Evolutionary conservation across 2,888 invertebrate genomes (phyloP).

Genomic region (Eumerus sabulonum): DNA sequence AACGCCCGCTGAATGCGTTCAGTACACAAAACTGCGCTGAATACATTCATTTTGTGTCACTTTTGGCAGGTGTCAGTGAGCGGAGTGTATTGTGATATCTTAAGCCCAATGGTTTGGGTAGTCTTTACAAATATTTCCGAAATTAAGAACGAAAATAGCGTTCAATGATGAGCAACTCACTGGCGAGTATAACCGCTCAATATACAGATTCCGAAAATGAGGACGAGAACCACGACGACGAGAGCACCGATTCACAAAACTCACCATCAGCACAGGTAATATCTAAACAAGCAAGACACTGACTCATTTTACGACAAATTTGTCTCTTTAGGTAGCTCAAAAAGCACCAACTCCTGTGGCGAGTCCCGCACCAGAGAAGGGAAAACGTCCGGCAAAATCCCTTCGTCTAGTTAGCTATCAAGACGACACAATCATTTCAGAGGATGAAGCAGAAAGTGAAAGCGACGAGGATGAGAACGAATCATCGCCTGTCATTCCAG

Average conservation of each 20-base stretch:
- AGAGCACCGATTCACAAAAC: conserved; percentile 78
- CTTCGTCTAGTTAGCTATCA: conserved; percentile 84
- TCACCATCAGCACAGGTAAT: conserved; percentile 74
- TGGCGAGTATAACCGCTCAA: conserved; percentile 91
- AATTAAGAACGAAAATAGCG: too few species aligned
- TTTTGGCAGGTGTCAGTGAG: too few species aligned
- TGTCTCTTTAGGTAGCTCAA: neutral
- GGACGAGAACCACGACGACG: conserved; percentile 82
- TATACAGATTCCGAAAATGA: conserved; percentile 96
- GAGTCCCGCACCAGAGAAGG: conserved; percentile 65
- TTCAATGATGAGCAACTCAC: conserved; percentile 80
- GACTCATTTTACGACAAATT: conserved; percentile 37
- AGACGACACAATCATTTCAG: conserved; percentile 87
- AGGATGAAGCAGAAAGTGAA: conserved; percentile 82
- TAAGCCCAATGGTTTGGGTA: too few species aligned
- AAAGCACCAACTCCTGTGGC: conserved; percentile 71
- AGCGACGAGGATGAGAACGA: conserved; percentile 79
- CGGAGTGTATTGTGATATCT: too few species aligned
- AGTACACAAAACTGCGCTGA: neutral
- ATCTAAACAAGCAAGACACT: conserved; percentile 66
- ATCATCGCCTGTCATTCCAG: conserved; percentile 64
- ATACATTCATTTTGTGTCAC: neutral
- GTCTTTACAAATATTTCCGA: neutral
- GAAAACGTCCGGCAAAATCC: conserved; percentile 72
- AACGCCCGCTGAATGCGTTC: neutral